These are phyloP conservation scores for Arnoldichthys spilopterus DNA, from an alignment of 2,797 vertebrate genomes.

Conservation along the genomic window DNA sequence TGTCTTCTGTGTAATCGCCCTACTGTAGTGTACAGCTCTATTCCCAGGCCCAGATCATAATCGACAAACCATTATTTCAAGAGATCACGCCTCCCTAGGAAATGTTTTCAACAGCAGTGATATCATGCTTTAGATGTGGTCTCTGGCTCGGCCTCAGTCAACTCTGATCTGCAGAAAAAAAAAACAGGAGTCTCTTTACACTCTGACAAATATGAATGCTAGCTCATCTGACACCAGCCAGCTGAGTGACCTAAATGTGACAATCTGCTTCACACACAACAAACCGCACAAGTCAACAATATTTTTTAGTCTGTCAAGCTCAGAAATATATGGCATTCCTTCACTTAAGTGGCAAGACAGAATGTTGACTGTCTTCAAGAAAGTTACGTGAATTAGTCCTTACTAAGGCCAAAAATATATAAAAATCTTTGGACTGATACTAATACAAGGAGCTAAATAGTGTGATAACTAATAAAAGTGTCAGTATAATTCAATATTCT, in stretches of 20 bases:
- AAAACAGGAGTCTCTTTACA: constrained; percentile 22
- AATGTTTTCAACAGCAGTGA: neutral
- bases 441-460: too few relatives aligned
- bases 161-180: constrained; percentile 15
- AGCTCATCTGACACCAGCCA: constrained; percentile 1
- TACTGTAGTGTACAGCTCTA: too few relatives aligned
- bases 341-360: neutral
- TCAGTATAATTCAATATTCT: too few relatives aligned
- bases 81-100: neutral
- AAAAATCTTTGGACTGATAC: too few relatives aligned
- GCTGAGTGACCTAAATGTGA: neutral
- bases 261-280: neutral
- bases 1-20: neutral
- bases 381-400: neutral
- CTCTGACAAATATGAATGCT: neutral
- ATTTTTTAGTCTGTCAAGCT: constrained; percentile 33
- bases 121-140: neutral
- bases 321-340: constrained; percentile 11
- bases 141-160: neutral
- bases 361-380: constrained; percentile 21
- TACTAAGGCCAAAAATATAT: neutral
- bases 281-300: neutral
- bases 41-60: neutral
- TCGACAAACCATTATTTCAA: neutral
- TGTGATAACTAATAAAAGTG: too few relatives aligned